Evolutionary conservation across 2,797 vertebrate genomes (phyloP), one percentile per base, ranked within the genome.

Genomic region (Danio jaintianensis): DNA sequence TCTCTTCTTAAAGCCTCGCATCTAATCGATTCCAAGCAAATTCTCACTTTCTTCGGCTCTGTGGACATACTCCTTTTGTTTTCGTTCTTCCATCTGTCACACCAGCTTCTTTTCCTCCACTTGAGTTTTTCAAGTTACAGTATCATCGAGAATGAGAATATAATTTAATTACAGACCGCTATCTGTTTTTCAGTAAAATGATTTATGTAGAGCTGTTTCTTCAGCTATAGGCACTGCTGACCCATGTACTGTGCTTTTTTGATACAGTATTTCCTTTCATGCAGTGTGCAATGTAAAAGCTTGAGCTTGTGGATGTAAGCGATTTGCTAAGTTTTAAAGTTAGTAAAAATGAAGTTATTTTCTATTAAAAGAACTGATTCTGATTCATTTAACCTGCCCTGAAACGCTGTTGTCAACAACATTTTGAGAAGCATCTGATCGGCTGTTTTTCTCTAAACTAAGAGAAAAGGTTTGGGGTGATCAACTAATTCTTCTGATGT

Each of bases 1-100:
- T 87, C 79, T 79, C 83, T 64, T 58, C 59, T 80, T 84, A 79
- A 87, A 87, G 83, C 73, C 80, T 83, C 64, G 7, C 58, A 83
- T 77, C 55, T 68, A 78, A 88, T 88, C n/a, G 74, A 83, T 84
- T 75, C 42, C 67, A 62, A 81, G 67, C 56, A 1, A 79, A 67
- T 84, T 87, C 52, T 45, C 70, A 43, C 62, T 29, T 74, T 79
- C 73, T 78, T 63, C 67, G 50, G 56, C 75, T 85, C 80, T 71
- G 52, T 86, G 83, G 70, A 38, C 58, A 9, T 15, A 61, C 73
- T 68, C 75, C 40, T 50, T 43, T 78, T 84, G 62, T 58, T 78
- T 66, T 79, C 52, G 42, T 75, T 59, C 42, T 62, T 63, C 67
- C 8, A 74, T 38, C 63, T 55, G 36, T 76, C 50, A 74, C 38